Conservation (phyloP, 2,113 vertebrate genomes). For the Oxygymnocypris stewartii region DNA sequence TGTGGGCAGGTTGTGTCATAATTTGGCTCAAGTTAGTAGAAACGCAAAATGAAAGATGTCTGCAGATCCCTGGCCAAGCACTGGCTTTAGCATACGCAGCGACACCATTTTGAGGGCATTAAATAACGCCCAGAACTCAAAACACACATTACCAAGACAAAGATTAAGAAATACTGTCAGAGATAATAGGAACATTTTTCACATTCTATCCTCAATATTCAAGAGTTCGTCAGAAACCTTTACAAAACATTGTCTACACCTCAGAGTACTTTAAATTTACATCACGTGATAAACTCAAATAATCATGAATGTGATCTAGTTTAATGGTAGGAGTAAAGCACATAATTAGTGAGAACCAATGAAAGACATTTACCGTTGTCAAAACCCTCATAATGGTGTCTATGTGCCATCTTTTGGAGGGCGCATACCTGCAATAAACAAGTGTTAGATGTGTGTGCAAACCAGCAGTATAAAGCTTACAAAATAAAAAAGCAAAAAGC, state of each 20-base stretch:
- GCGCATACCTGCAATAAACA: slow-evolving; percentile 84
- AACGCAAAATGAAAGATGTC: not conserved
- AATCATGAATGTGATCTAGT: not conserved
- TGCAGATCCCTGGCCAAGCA: not conserved
- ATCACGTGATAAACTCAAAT: not conserved
- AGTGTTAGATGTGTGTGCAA: not conserved
- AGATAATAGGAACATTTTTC: slow-evolving; percentile 28
- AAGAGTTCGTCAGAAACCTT: slow-evolving; percentile 25
- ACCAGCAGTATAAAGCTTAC: not conserved
- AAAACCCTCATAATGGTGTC: slow-evolving; percentile 99
- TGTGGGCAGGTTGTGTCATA: not conserved
- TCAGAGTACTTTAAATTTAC: not conserved
- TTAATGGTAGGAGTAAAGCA: slow-evolving; percentile 9
- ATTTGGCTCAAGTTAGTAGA: not conserved
- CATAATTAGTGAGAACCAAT: not conserved
- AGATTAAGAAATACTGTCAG: not conserved
- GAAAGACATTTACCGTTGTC: slow-evolving; percentile 84
- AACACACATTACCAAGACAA: not conserved
- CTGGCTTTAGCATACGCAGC: not conserved
- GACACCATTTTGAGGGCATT: not conserved
- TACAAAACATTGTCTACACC: not conserved
- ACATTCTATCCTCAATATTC: slow-evolving; percentile 32
- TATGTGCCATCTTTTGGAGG: slow-evolving; percentile 99
- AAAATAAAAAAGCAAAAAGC: not conserved
- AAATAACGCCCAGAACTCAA: not conserved